Conservation (phyloP, 2,888 invertebrate genomes). For the Meta bourneti region DNA sequence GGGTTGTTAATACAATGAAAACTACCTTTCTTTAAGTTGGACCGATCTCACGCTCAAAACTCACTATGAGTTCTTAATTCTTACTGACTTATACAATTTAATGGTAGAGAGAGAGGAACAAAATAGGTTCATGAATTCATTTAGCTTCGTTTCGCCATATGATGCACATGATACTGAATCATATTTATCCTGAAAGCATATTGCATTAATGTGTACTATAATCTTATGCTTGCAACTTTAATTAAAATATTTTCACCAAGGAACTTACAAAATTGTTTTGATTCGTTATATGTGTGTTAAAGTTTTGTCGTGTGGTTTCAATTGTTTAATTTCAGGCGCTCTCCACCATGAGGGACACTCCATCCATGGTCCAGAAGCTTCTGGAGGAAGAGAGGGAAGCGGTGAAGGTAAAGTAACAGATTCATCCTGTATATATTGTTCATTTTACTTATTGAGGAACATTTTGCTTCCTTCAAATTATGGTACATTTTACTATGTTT, state of each 20-base stretch:
- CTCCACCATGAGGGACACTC: conserved; percentile 69
- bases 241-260: neutral
- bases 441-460: neutral
- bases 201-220: neutral
- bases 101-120: too few species aligned
- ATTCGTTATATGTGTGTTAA: neutral
- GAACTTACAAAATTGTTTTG: too few species aligned
- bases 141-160: too few species aligned
- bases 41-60: too few species aligned
- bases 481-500: neutral
- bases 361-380: conserved; percentile 74
- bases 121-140: too few species aligned
- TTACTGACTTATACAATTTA: too few species aligned
- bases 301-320: conserved; percentile 20
- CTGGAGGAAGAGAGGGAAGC: conserved; percentile 74
- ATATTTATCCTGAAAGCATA: too few species aligned
- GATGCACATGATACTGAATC: too few species aligned
- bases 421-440: neutral
- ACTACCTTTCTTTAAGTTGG: too few species aligned
- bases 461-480: neutral
- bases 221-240: neutral
- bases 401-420: conserved; percentile 59
- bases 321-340: conserved; percentile 54
- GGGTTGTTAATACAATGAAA: too few species aligned
- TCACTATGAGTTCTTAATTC: too few species aligned